These are phyloP conservation scores for Dendrolimus kikuchii DNA, from an alignment of 1,140 invertebrate genomes.

Conservation along the genomic window DNA sequence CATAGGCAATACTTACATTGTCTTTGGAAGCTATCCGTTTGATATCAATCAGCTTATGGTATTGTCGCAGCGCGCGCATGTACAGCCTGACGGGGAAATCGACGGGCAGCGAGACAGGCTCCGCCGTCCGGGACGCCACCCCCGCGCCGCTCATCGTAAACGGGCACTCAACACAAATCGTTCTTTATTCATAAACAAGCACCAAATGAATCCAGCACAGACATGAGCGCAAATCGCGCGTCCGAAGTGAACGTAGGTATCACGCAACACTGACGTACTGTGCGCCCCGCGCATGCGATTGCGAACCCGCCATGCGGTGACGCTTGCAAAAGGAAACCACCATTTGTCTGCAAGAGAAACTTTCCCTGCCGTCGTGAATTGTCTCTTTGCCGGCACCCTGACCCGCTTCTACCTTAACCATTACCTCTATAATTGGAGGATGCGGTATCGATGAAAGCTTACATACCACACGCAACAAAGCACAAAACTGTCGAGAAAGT, in stretches of 20 bases:
- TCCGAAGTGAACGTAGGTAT: slow-evolving; percentile 64
- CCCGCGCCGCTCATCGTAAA: slow-evolving; percentile 51
- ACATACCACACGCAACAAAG: not conserved
- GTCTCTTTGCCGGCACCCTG: slow-evolving; percentile 41
- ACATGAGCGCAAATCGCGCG: slow-evolving; percentile 53
- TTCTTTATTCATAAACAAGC: slow-evolving; percentile 42
- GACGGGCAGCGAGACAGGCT: slow-evolving; percentile 63
- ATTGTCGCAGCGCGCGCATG: slow-evolving; percentile 74
- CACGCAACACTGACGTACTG: slow-evolving; percentile 57
- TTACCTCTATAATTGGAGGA: not conserved
- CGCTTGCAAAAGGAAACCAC: slow-evolving; percentile 60
- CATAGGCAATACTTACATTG: slow-evolving; percentile 53
- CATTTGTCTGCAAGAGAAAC: slow-evolving; percentile 41
- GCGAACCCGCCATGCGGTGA: slow-evolving; percentile 37
- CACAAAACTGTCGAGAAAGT: slow-evolving; percentile 2
- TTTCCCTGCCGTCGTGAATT: slow-evolving; percentile 42
- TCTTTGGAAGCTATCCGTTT: slow-evolving; percentile 58
- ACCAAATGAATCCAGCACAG: slow-evolving; percentile 28
- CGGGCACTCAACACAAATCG: slow-evolving; percentile 39
- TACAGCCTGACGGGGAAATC: slow-evolving; percentile 74
- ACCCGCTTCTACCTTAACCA: slow-evolving; percentile 59
- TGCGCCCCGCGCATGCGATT: slow-evolving; percentile 55
- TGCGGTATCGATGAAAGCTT: too few species aligned
- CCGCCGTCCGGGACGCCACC: slow-evolving; percentile 43
- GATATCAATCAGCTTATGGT: slow-evolving; percentile 73